Evolutionary conservation across 2,888 invertebrate species (phyloP), one percentile per base, ranked within the genome.

Genomic region (Brachyopa scutellaris): DNA sequence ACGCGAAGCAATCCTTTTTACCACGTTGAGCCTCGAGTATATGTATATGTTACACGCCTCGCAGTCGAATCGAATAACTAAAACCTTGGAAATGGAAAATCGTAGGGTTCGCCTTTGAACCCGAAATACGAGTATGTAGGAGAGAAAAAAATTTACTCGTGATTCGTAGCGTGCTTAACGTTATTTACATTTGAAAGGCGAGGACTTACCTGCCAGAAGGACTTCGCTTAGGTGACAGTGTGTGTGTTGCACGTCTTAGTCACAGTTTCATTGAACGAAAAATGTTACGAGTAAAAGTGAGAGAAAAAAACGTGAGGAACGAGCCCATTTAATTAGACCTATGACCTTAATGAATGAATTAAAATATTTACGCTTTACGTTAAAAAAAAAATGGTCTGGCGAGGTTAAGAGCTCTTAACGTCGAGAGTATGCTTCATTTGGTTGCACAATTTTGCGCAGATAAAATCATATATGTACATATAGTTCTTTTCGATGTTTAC

Each of bases 301-400:
- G 15, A 19, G 11, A 11, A 11, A 42, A 11, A 7, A 17, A 40
- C 5, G 29, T n/a, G n/a, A 38, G 11, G 38, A 51, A 51, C 49
- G 29, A 51, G 38, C 49, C 36, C 21, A 55, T 38, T 36, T 9
- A 17, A 33, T 31, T 51, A 31, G 36, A 23, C 55, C 49, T 64
- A 51, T 64, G 64, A 64, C 64, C 64, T 64, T 64, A 64, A 64
- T 64, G 31, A 64, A 51, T 64, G 17, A 51, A 40, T 64, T 51
- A 49, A 3, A 26, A 5, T 5, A 26, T 26, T 26, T 49, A 38
- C 19, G 36, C 64, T 4, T 29, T 51, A 51, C 17, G 38, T 8
- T 29, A 64, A 17, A n/a, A n/a, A n/a, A n/a, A n/a, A n/a, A n/a
- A n/a, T n/a, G n/a, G 38, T 29, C 51, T 19, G 38, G 11, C 64